phyloP scores from a whole-genome alignment of 2,113 vertebrate genomes.

The Phalacrocorax aristotelis region DNA sequence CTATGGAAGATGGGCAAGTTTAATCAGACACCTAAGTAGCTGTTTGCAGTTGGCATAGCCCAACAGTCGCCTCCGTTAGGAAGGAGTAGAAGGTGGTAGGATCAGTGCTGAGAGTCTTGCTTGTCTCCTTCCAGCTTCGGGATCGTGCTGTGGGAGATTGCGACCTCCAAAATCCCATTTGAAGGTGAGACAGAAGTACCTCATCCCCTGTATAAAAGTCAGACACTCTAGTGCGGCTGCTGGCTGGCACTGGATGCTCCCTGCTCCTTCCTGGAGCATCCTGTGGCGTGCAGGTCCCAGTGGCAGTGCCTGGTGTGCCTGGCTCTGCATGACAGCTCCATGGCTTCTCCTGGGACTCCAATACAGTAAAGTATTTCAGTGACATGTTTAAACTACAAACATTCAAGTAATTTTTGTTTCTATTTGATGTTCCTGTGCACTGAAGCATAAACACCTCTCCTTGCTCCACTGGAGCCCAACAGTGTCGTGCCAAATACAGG shows the following conservation, averaged over 20 bases:
- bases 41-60: background rate
- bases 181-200: constrained; percentile 70
- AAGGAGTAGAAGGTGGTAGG: background rate
- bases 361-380: background rate
- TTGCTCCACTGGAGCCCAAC: background rate
- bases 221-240: accelerated
- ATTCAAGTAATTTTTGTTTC: background rate
- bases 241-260: background rate
- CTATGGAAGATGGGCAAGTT: background rate
- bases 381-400: background rate
- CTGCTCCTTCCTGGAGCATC: background rate
- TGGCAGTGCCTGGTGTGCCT: background rate
- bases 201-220: background rate
- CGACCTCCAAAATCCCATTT: constrained; percentile 79
- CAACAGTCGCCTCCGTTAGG: background rate
- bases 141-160: constrained; percentile 88
- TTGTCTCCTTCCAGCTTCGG: constrained; percentile 82
- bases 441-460: background rate
- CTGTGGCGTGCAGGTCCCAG: accelerated
- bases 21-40: background rate
- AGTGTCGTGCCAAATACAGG: accelerated
- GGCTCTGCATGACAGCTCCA: background rate
- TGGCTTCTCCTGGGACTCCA: background rate
- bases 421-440: background rate
- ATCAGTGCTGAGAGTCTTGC: background rate